These are phyloP conservation scores for Catotricha subobsoleta DNA, from an alignment of 2,888 invertebrate genomes.

Conservation along the genomic window DNA sequence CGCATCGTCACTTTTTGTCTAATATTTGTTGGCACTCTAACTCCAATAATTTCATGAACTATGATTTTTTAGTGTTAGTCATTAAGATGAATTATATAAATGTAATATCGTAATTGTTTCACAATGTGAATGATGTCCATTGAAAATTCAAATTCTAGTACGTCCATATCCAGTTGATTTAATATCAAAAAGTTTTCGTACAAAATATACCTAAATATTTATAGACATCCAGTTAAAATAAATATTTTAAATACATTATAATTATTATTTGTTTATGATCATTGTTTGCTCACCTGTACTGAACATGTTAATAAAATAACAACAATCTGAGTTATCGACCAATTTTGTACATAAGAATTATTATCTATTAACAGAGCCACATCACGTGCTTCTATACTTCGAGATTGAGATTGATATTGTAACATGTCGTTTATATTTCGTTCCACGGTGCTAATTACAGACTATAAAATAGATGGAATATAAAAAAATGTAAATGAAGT, in stretches of 20 bases:
- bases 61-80: too few species aligned
- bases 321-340: constrained; percentile 73
- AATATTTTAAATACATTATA: too few species aligned
- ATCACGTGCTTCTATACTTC: constrained; percentile 66
- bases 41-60: too few species aligned
- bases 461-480: constrained; percentile 28
- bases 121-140: too few species aligned
- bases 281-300: constrained; percentile 38
- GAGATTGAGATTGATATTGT: constrained; percentile 62
- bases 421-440: constrained; percentile 70
- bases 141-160: constrained; percentile 16
- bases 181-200: constrained; percentile 72
- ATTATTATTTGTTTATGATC: not conserved
- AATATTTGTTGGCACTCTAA: too few species aligned
- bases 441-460: constrained; percentile 57
- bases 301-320: constrained; percentile 64
- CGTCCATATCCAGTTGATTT: constrained; percentile 42
- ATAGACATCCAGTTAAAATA: constrained; percentile 16
- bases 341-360: constrained; percentile 69
- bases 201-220: constrained; percentile 56
- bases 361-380: constrained; percentile 64
- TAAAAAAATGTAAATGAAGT: not conserved
- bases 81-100: too few species aligned
- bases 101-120: too few species aligned
- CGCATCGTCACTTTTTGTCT: too few species aligned